Base-by-base conservation (phyloP, 2,888 invertebrate species). In the Chirona hameri region DNA sequence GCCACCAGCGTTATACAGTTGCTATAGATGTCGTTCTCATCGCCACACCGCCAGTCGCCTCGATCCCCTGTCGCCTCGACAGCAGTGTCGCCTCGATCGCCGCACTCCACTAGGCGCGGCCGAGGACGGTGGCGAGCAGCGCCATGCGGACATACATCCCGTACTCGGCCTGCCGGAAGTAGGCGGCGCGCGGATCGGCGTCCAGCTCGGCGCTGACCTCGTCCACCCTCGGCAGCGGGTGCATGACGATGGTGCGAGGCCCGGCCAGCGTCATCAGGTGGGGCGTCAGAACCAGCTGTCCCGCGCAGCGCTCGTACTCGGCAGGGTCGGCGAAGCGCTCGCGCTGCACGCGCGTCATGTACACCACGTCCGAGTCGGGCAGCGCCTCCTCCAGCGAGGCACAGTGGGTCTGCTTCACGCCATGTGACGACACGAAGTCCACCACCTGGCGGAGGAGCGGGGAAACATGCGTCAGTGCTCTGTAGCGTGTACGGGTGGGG, bases 121-220 rank as follows among this genome's bases (percentile, higher is more conserved):
- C 96, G 24, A 97, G 91, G 3, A 98, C 93, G 92, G 96, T 94
- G 0, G 97, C 93, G 29, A 99, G 90, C 2, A 99, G 90, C 0
- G 99, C 98, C 99, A 99, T 99, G 82, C 99, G 92, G 29, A 99
- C 96, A 87, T 96, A 99, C 93, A 99, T 95, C 84, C 99, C 99
- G 87, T 96, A 95, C 88, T 98, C 97, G 0, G 97, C 98, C 89
- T 99, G 99, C 31, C 99, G 91, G 91, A 99, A 99, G 89, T 99
- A 99, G 0, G 98, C 99, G 0, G 99, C 99, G 81, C 99, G 91
- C 0, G 97, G 96, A 89, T 99, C 99, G 0, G 93, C 93, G 89
- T 99, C 99, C 86, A 99, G 95, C 86, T 97, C 96, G 0, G 94
- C 91, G 85, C 96, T 96, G 86, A 99, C 98, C 90, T 99, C 99